These are phyloP conservation scores for Salarias fasciatus DNA, from an alignment of 2,797 vertebrate genomes.

Conservation along the genomic window DNA sequence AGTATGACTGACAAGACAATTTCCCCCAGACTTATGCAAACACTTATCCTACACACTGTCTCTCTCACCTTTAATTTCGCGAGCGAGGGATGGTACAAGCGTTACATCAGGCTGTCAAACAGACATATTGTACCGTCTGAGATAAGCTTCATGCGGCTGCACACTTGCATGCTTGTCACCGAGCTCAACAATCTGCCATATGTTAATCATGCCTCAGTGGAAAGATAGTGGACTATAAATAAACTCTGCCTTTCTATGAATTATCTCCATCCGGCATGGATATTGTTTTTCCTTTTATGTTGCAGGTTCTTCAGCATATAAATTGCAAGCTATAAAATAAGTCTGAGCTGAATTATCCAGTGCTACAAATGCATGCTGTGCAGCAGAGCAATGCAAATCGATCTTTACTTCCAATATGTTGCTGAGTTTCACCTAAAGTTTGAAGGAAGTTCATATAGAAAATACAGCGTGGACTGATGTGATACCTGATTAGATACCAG, in stretches of 20 bases:
- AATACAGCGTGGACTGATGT: background rate
- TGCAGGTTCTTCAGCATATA: too few relatives aligned
- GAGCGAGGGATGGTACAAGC: slow-evolving; percentile 24
- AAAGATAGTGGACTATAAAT: slow-evolving; percentile 21
- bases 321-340: too few relatives aligned
- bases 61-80: slow-evolving; percentile 43
- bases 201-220: slow-evolving; percentile 29
- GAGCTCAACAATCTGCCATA: slow-evolving; percentile 26
- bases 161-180: slow-evolving; percentile 33
- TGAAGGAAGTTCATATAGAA: too few relatives aligned
- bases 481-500: too few relatives aligned
- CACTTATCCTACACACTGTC: slow-evolving; percentile 15
- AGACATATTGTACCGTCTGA: slow-evolving; percentile 33
- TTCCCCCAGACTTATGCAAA: slow-evolving; percentile 34
- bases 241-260: slow-evolving; percentile 6
- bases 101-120: slow-evolving; percentile 50
- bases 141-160: slow-evolving; percentile 29
- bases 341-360: too few relatives aligned
- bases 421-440: too few relatives aligned
- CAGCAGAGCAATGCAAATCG: too few relatives aligned
- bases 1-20: slow-evolving; percentile 39
- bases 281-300: too few relatives aligned
- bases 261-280: slow-evolving; percentile 4
- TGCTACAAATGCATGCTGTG: too few relatives aligned
- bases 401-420: too few relatives aligned